Evolutionary conservation across 2,113 vertebrate species (phyloP).

Genomic region (Odobenus rosmarus): DNA sequence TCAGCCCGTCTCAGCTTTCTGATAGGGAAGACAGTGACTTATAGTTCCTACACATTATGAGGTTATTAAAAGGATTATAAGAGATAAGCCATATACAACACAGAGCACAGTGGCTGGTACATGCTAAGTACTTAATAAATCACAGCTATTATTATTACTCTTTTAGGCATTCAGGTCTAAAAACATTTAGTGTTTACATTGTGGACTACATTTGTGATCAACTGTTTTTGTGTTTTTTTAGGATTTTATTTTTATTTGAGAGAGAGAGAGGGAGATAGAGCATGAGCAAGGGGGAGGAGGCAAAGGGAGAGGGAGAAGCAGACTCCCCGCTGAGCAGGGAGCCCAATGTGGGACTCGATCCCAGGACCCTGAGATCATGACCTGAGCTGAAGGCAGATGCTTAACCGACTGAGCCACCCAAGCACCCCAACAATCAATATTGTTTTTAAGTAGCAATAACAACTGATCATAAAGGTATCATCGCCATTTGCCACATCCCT

Average conservation of each 20-base stretch:
- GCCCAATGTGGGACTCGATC: not conserved
- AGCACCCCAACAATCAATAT: not conserved
- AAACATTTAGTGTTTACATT: not conserved
- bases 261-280: not conserved
- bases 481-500: not conserved
- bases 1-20: conserved; percentile 1
- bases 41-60: not conserved
- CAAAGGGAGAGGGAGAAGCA: not conserved
- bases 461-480: not conserved
- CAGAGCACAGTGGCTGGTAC: not conserved
- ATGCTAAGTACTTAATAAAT: not conserved
- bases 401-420: not conserved
- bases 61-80: not conserved
- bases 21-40: conserved; percentile 33
- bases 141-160: not conserved
- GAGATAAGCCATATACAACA: not conserved
- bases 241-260: not conserved
- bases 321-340: not conserved
- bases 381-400: not conserved
- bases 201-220: not conserved
- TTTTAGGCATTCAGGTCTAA: conserved; percentile 2
- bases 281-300: not conserved
- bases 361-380: not conserved
- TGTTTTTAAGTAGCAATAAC: not conserved
- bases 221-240: not conserved